These are phyloP conservation scores for Axis porcinus DNA, from an alignment of 2,113 vertebrate genomes.

Conservation along the genomic window DNA sequence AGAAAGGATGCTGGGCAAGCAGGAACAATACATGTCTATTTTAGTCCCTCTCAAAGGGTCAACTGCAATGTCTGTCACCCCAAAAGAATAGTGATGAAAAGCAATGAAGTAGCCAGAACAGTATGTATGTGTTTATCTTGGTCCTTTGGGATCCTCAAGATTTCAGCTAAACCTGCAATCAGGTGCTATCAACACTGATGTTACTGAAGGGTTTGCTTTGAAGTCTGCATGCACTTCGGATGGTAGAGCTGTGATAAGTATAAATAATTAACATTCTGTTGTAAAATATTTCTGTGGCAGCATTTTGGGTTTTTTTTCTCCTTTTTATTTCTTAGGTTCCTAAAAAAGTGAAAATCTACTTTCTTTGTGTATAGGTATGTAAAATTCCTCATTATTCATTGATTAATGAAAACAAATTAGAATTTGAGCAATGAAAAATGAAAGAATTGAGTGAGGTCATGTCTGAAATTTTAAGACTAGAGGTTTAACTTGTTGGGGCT, in stretches of 20 bases:
- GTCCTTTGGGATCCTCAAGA: not conserved
- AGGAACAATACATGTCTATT: not conserved
- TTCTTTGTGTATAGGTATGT: not conserved
- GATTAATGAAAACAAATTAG: not conserved
- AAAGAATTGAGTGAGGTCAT: not conserved
- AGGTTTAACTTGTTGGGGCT: not conserved
- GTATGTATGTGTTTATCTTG: not conserved
- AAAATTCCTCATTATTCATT: not conserved
- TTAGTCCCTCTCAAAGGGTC: not conserved
- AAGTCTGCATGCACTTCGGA: not conserved
- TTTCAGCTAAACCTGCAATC: not conserved
- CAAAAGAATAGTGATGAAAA: not conserved
- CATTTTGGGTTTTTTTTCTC: slow-evolving; percentile 1
- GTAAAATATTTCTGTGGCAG: slow-evolving; percentile 42
- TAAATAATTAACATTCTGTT: not conserved
- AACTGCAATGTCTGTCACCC: not conserved
- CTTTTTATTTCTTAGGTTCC: slow-evolving; percentile 32
- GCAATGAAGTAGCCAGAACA: not conserved
- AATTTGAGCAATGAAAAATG: not conserved
- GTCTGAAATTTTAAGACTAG: not conserved
- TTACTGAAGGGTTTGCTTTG: not conserved
- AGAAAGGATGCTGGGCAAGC: not conserved
- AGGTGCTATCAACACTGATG: not conserved
- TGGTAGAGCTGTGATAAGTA: not conserved
- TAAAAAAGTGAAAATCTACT: slow-evolving; percentile 45